A percentile compares a stretch with the other conserved stretches of the same genome.
Conservation (phyloP, 2,888 invertebrate genomes). For the Scaptomyza reducta region DNA sequence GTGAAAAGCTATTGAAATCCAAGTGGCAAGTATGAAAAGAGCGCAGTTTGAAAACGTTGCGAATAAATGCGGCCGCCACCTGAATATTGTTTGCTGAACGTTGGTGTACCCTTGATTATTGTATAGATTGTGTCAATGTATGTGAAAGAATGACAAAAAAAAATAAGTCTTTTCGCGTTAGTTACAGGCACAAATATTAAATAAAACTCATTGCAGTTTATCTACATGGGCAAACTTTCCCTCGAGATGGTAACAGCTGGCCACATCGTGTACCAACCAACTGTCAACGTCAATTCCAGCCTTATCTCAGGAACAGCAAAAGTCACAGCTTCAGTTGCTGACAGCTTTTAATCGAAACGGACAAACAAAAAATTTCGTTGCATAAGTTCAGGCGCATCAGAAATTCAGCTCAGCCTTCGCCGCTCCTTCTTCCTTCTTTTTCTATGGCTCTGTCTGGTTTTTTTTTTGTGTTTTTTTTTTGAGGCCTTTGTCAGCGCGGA, state of each 20-base stretch:
- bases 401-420: neutral
- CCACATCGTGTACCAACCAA: neutral
- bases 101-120: slow-evolving; percentile 12
- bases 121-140: neutral
- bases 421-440: neutral
- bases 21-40: slow-evolving; percentile 13
- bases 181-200: no score
- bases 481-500: slow-evolving; percentile 48
- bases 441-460: neutral
- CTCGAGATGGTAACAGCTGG: slow-evolving; percentile 27
- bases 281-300: slow-evolving; percentile 6
- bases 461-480: slow-evolving; percentile 7
- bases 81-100: slow-evolving; percentile 15
- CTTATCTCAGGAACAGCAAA: slow-evolving; percentile 5
- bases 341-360: slow-evolving; percentile 41
- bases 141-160: no score
- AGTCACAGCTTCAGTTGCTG: slow-evolving; percentile 2
- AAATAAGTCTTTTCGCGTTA: no score
- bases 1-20: slow-evolving; percentile 58
- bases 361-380: slow-evolving; percentile 48
- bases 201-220: no score
- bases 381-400: slow-evolving; percentile 47
- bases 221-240: slow-evolving; percentile 55
- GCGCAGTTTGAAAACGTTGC: slow-evolving; percentile 8
- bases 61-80: neutral